Percentiles rank a stretch among this genome's conserved stretches.
Conservation (phyloP, 1,140 invertebrate genomes). For the Vanessa atalanta region DNA sequence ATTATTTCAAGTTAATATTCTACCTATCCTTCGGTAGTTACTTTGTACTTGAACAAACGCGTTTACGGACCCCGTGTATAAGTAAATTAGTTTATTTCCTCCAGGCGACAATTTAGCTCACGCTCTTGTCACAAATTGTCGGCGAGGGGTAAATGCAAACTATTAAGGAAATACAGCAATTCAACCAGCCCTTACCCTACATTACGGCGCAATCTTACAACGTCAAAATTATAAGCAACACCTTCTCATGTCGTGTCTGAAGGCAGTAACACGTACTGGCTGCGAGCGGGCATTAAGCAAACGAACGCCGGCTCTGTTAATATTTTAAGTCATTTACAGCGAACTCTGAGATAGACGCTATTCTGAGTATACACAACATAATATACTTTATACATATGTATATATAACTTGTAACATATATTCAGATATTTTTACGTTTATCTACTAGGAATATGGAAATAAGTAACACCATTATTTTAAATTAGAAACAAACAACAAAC, state of each 20-base stretch:
- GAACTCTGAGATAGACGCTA: constrained; percentile 19
- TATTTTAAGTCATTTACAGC: constrained; percentile 37
- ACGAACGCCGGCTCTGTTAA: constrained; percentile 42
- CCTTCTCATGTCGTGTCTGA: constrained; percentile 73
- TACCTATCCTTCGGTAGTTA: neutral
- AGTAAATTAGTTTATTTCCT: constrained; percentile 81
- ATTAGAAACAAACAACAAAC: no score
- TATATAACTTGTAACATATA: no score
- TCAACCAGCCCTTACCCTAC: constrained; percentile 73
- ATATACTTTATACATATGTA: neutral
- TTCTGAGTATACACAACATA: neutral
- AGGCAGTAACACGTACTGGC: constrained; percentile 66
- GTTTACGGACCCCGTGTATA: constrained; percentile 69
- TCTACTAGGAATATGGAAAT: no score
- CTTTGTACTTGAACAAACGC: constrained; percentile 41
- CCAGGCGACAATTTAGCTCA: constrained; percentile 74
- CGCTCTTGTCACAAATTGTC: constrained; percentile 78
- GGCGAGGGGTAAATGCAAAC: constrained; percentile 77
- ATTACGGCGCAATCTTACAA: constrained; percentile 76
- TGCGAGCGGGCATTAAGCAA: constrained; percentile 44
- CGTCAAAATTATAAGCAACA: constrained; percentile 78
- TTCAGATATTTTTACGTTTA: no score
- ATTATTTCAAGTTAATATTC: constrained; percentile 6
- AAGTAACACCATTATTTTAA: no score
- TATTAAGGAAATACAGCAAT: constrained; percentile 81